phyloP scores from a whole-genome alignment of 2,113 vertebrate species.

The Miniopterus natalensis region DNA sequence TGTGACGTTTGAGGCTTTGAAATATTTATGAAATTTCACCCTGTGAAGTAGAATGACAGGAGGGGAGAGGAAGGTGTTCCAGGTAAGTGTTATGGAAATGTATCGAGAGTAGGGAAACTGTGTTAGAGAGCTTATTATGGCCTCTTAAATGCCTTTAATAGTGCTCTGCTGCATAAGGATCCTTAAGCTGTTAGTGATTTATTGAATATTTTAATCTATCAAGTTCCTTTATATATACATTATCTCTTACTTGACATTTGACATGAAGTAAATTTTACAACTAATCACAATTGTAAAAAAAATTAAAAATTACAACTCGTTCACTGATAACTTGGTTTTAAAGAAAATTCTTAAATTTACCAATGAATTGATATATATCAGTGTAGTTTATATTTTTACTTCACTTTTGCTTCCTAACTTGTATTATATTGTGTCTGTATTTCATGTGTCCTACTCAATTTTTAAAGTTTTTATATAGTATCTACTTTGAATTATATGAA shows the following conservation, averaged over 20 bases:
- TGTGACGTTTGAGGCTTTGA: neutral
- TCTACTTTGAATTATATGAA: neutral
- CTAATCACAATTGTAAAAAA: neutral
- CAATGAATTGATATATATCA: neutral
- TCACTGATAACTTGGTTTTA: neutral
- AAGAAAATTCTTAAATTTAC: neutral
- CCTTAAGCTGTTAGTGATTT: neutral
- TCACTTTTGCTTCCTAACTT: neutral
- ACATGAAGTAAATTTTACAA: conserved; percentile 19
- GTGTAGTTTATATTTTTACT: neutral
- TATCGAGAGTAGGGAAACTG: neutral
- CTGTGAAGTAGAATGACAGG: neutral
- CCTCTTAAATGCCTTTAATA: neutral
- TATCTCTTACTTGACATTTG: neutral
- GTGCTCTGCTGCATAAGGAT: neutral
- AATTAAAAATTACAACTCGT: neutral
- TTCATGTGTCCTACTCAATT: neutral
- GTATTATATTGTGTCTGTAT: neutral
- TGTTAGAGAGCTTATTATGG: neutral
- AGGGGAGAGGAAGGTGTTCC: neutral
- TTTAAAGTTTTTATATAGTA: neutral
- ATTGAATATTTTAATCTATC: neutral
- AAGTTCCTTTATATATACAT: neutral
- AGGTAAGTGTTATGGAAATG: neutral
- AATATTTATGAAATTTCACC: conserved; percentile 31